Conservation (phyloP, 2,888 invertebrate genomes). For the Augiades crinisus region DNA sequence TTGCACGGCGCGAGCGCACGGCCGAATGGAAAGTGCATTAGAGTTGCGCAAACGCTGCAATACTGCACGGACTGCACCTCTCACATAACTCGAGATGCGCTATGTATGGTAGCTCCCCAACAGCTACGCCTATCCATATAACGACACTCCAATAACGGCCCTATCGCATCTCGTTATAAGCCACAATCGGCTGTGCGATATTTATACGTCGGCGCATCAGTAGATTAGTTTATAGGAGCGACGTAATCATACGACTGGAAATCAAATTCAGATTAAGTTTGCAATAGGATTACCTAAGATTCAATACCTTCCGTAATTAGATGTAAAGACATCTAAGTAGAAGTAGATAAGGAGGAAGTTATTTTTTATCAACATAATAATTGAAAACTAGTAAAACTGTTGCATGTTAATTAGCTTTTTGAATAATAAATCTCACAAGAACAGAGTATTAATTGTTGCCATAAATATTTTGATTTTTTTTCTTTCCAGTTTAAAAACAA, state of each 20-base stretch:
- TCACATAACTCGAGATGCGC: constrained; percentile 30
- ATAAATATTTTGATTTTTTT: background rate
- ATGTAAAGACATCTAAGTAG: background rate
- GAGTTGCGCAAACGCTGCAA: constrained; percentile 51
- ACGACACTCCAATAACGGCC: constrained; percentile 13
- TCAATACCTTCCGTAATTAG: background rate
- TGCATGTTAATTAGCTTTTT: background rate
- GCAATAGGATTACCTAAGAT: constrained; percentile 7
- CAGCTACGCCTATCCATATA: constrained; percentile 3
- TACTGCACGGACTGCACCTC: constrained; percentile 39
- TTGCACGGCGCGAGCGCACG: constrained; percentile 37
- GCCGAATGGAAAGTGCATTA: constrained; percentile 68
- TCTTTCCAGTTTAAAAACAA: too few relatives aligned
- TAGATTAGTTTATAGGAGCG: constrained; percentile 13
- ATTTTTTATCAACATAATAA: background rate
- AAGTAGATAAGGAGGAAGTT: too few relatives aligned
- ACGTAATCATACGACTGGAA: constrained; percentile 22
- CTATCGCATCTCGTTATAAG: constrained; percentile 6
- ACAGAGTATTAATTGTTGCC: background rate
- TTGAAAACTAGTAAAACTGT: background rate
- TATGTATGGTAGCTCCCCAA: constrained; percentile 9
- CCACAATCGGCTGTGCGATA: constrained; percentile 6
- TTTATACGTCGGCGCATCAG: constrained; percentile 7
- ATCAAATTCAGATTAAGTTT: constrained; percentile 19
- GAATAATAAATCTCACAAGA: too few relatives aligned